phyloP scores from a whole-genome alignment of 2,888 invertebrate genomes.

The Cantharis nigra region DNA sequence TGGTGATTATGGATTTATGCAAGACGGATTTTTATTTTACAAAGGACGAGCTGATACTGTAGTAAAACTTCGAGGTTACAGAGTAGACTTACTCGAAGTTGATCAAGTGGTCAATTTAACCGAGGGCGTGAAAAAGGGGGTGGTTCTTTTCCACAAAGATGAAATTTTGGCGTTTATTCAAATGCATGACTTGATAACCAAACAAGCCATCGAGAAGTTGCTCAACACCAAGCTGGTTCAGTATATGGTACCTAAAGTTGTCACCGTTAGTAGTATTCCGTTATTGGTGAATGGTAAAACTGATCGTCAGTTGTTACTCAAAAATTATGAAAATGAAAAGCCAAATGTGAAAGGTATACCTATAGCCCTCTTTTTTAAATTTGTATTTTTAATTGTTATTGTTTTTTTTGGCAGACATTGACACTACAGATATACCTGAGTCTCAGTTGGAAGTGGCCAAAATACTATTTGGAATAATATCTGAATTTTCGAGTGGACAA shows the following conservation, averaged over 20 bases:
- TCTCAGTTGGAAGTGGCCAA: constrained; percentile 66
- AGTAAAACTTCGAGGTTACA: constrained; percentile 79
- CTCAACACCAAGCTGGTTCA: constrained; percentile 68
- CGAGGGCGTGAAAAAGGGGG: constrained; percentile 68
- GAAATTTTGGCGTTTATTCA: constrained; percentile 71
- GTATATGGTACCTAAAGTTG: constrained; percentile 75
- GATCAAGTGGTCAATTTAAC: constrained; percentile 71
- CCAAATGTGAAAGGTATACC: neutral
- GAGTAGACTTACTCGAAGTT: constrained; percentile 84
- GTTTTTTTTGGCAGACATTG: constrained; percentile 59
- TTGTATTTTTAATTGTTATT: too few relatives aligned
- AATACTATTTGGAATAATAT: constrained; percentile 75
- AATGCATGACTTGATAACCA: constrained; percentile 50
- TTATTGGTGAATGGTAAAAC: constrained; percentile 85
- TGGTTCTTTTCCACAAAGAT: constrained; percentile 72
- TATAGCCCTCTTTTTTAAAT: too few relatives aligned
- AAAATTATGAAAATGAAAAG: constrained; percentile 67
- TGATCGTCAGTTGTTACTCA: constrained; percentile 77
- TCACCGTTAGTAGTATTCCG: constrained; percentile 75
- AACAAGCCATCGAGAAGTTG: constrained; percentile 66
- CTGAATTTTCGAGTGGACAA: constrained; percentile 70
- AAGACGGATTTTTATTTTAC: constrained; percentile 68
- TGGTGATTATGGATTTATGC: constrained; percentile 79
- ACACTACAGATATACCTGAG: constrained; percentile 66
- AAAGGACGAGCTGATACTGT: constrained; percentile 87